These are phyloP conservation scores for Rhea pennata DNA, from an alignment of 2,113 vertebrate species.

Conservation along the genomic window DNA sequence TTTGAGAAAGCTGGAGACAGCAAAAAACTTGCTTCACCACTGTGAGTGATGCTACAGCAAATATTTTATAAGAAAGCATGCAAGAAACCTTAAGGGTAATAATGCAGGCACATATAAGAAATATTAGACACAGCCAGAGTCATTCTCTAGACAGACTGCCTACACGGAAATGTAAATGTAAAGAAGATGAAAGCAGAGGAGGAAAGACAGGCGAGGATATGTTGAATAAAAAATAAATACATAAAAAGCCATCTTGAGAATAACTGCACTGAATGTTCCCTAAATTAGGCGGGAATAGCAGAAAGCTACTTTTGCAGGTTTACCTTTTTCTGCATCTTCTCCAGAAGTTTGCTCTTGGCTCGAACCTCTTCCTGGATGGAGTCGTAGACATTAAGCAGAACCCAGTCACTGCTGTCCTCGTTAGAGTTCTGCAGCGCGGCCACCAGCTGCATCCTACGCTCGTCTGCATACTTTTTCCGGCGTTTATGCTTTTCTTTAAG, in stretches of 20 bases:
- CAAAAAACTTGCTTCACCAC: background rate
- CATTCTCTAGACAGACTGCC: background rate
- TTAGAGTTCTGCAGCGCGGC: constrained; percentile 76
- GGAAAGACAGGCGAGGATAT: background rate
- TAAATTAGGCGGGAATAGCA: no score
- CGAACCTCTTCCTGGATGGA: constrained; percentile 90
- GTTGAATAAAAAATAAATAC: background rate
- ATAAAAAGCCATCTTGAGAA: background rate
- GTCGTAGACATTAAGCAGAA: constrained; percentile 83
- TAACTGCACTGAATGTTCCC: background rate
- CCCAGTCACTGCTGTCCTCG: constrained; percentile 80
- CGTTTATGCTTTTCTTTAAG: constrained; percentile 80
- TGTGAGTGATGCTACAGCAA: background rate
- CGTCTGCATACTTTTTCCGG: constrained; percentile 79
- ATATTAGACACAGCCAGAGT: background rate
- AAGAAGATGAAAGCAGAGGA: background rate
- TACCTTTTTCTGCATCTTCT: constrained; percentile 87
- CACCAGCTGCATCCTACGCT: constrained; percentile 82
- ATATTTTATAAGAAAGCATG: background rate
- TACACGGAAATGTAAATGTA: background rate
- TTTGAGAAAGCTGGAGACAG: background rate
- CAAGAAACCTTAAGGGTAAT: no score
- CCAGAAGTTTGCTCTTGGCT: constrained; percentile 84
- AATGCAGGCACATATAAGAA: rapidly evolving
- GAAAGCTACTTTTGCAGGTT: background rate